Evolutionary conservation across 2,888 invertebrate genomes (phyloP), one percentile per base, ranked within the genome.

Genomic region (Epistrophe grossulariae): DNA sequence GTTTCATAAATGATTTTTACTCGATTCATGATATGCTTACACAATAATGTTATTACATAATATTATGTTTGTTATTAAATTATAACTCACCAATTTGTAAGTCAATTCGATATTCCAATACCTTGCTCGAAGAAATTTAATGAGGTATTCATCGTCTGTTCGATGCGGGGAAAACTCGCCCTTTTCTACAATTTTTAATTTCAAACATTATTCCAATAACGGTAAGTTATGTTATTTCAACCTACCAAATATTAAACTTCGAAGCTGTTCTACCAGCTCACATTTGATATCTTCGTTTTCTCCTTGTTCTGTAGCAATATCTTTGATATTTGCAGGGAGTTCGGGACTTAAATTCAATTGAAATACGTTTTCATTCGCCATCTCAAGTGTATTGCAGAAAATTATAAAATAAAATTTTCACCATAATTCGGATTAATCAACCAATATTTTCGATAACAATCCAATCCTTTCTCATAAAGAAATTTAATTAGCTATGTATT

Each of bases 131-230:
- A 97, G 93, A 91, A 97, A 97, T 91, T 95, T 94, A 68, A 96
- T 93, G 77, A 97, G 93, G 91, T 95, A 97, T 28, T 94, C 95
- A 90, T 97, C 96, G 91, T 97, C 97, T 93, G 95, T 96, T 79
- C 97, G 94, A 89, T 96, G 95, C 5, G 96, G 96, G 68, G 93
- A 94, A 91, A 95, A 96, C 90, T 96, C 96, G 45, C 96, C 96
- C 84, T 95, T 95, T 91, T 96, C 97, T 96, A 93, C 73, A 94
- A 94, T 7, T 88, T 88, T 80, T 4, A 73, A 40, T 35, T 6
- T 4, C 0, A 4, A 35, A 35, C 0, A 64, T 38, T n/a, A 60
- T 80, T 35, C 17, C 15, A 45, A 15, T 55, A n/a, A 62, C 40
- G 17, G 15, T 1, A 62, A 66, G 40, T 11, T 48, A 4, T 19